Conservation (phyloP, 2,797 vertebrate genomes). For the Chromis chromis region DNA sequence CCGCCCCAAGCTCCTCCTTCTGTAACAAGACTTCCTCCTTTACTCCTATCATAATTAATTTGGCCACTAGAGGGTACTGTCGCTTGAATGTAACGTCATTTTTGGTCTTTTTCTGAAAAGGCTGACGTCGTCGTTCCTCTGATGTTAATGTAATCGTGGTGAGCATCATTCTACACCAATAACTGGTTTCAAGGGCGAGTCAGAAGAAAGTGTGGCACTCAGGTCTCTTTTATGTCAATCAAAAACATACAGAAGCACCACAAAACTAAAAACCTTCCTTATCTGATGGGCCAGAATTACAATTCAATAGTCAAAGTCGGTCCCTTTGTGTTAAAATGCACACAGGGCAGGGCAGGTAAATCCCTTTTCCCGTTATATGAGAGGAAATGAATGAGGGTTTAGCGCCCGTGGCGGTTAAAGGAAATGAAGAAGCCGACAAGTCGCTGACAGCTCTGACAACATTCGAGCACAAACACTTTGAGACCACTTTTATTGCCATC, state of each 20-base stretch:
- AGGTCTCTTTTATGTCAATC: conserved; percentile 8
- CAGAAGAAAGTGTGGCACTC: neutral
- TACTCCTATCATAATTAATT: neutral
- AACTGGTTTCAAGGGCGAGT: neutral
- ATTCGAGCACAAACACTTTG: conserved; percentile 42
- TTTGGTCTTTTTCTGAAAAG: neutral
- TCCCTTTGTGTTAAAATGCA: conserved; percentile 20
- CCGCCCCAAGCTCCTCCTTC: neutral
- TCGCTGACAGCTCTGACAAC: conserved; percentile 65
- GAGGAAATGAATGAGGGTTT: conserved; percentile 65
- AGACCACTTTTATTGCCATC: conserved; percentile 23
- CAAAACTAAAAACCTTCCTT: conserved; percentile 6
- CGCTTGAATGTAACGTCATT: neutral
- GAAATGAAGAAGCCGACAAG: conserved; percentile 61
- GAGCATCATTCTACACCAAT: neutral
- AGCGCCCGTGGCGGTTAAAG: conserved; percentile 40
- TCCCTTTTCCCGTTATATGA: too few species aligned
- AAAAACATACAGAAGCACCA: conserved; percentile 22
- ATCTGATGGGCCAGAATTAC: conserved; percentile 49
- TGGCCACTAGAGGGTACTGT: neutral
- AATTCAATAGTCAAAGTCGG: conserved; percentile 5
- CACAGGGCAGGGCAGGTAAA: too few species aligned
- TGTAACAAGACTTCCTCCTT: neutral
- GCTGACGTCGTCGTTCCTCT: neutral
- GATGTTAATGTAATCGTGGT: neutral